Conservation (phyloP, 2,797 vertebrate genomes). For the Poeciliopsis gracilis region DNA sequence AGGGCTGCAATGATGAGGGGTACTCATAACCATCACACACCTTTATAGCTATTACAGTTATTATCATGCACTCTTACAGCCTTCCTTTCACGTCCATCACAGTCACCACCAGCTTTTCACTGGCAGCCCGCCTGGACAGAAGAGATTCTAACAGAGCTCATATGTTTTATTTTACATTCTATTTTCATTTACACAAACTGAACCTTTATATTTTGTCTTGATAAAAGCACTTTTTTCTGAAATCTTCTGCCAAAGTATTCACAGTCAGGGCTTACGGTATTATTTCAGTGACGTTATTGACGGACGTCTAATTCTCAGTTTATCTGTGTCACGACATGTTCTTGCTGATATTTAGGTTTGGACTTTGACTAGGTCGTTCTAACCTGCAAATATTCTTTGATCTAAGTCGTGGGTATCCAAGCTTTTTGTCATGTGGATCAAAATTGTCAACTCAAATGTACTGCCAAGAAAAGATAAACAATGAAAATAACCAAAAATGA, state of each 20-base stretch:
- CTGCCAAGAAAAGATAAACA: no score
- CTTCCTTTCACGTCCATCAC: constrained; percentile 23
- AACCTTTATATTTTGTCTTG: background rate
- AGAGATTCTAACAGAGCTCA: constrained; percentile 12
- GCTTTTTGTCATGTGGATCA: background rate
- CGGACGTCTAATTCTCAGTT: no score
- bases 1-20: constrained; percentile 40
- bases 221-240: background rate
- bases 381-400: background rate
- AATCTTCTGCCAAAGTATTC: background rate
- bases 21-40: constrained; percentile 23
- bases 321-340: no score
- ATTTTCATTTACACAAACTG: background rate
- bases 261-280: no score
- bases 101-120: constrained; percentile 13
- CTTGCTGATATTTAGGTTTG: background rate
- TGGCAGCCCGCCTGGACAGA: constrained; percentile 2
- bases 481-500: no score
- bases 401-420: background rate
- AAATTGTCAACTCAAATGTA: no score
- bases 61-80: background rate
- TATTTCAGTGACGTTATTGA: no score
- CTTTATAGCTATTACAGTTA: constrained; percentile 15
- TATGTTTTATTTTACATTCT: background rate
- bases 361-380: background rate